Conservation (phyloP, 2,797 vertebrate species). For the Macrochelys suwanniensis region DNA sequence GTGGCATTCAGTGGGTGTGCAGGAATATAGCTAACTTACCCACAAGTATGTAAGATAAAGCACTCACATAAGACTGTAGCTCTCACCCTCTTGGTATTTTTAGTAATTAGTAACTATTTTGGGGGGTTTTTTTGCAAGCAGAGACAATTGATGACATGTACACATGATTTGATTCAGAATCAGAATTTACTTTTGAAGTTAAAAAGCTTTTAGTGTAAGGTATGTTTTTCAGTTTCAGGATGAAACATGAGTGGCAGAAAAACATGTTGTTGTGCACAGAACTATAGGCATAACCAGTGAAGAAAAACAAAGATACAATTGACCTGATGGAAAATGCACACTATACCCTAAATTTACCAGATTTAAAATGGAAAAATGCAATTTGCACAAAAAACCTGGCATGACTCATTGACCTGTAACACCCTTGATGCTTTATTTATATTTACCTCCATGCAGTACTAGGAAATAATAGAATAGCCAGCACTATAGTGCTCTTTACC, state of each 20-base stretch:
- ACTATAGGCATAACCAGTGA: neutral
- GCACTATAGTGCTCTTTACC: neutral
- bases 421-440: neutral
- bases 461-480: neutral
- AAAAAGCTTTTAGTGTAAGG: neutral
- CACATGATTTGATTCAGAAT: neutral
- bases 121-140: neutral
- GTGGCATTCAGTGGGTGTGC: neutral
- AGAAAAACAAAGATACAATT: neutral
- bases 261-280: neutral
- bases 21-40: neutral
- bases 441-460: neutral
- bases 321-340: neutral
- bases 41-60: neutral
- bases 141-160: neutral
- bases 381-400: neutral
- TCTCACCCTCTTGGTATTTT: neutral
- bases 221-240: neutral
- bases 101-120: neutral
- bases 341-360: neutral
- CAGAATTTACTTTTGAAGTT: neutral
- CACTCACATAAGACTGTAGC: neutral
- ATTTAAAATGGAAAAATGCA: constrained; percentile 32
- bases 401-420: neutral
- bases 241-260: neutral